These are phyloP conservation scores for Bufo gargarizans DNA, from an alignment of 2,113 vertebrate species.

Conservation along the genomic window DNA sequence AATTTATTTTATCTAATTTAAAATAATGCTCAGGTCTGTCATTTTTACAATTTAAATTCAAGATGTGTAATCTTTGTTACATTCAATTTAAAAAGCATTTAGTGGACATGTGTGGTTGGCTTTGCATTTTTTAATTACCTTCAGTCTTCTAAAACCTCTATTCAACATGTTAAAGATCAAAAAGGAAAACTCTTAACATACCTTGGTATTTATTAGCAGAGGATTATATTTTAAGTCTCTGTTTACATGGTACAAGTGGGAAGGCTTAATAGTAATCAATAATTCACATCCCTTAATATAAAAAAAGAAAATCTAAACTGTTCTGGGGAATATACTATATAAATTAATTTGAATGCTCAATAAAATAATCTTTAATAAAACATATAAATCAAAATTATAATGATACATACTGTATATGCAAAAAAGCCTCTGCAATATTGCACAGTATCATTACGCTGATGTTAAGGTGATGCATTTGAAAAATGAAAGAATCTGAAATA, in stretches of 20 bases:
- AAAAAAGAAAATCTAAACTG: no score
- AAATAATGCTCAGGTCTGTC: no score
- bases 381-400: no score
- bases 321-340: no score
- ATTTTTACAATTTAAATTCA: not conserved
- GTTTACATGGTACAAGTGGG: not conserved
- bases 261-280: not conserved
- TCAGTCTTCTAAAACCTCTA: not conserved
- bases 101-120: not conserved
- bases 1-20: no score
- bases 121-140: not conserved
- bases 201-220: not conserved
- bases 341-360: no score
- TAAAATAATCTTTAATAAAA: no score
- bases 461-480: no score
- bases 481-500: no score
- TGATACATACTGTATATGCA: no score
- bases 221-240: not conserved
- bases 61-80: not conserved
- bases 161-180: constrained; percentile 7
- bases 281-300: not conserved
- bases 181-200: not conserved
- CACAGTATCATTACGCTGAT: no score
- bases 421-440: no score
- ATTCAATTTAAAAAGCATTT: not conserved